phyloP scores from a whole-genome alignment of 37 sponge, comb jelly and placozoan species.

The Halisarca cf. caerulea region DNA sequence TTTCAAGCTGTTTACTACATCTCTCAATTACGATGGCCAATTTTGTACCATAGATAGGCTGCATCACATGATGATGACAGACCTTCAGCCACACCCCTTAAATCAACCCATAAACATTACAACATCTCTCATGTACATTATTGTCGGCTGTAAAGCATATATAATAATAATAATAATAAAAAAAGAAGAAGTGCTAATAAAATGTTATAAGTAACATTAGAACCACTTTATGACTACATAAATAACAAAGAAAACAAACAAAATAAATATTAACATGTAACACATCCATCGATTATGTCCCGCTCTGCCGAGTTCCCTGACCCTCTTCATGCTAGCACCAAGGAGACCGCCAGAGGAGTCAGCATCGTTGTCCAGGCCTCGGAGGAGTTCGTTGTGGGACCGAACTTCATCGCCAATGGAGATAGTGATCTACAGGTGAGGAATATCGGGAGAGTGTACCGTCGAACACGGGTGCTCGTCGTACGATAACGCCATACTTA shows the following conservation, averaged over 20 bases:
- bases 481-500: slow-evolving; percentile 28
- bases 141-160: too few species aligned
- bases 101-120: too few species aligned
- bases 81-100: too few species aligned
- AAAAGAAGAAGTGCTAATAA: neutral
- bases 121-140: too few species aligned
- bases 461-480: too few species aligned
- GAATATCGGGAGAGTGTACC: too few species aligned
- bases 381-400: slow-evolving; percentile 58
- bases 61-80: too few species aligned
- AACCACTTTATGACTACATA: slow-evolving; percentile 71
- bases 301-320: slow-evolving; percentile 56
- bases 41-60: too few species aligned
- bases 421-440: slow-evolving; percentile 60
- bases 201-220: neutral
- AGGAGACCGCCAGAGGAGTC: slow-evolving; percentile 74
- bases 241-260: slow-evolving; percentile 63
- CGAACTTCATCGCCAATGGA: slow-evolving; percentile 87
- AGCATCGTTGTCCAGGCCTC: slow-evolving; percentile 48
- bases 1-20: too few species aligned
- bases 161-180: too few species aligned
- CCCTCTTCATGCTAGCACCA: slow-evolving; percentile 61
- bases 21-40: too few species aligned
- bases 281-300: slow-evolving; percentile 86
- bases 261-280: slow-evolving; percentile 68